phyloP scores from a whole-genome alignment of 35 echinoderm and acorn worm genomes.

The Acanthaster planci region DNA sequence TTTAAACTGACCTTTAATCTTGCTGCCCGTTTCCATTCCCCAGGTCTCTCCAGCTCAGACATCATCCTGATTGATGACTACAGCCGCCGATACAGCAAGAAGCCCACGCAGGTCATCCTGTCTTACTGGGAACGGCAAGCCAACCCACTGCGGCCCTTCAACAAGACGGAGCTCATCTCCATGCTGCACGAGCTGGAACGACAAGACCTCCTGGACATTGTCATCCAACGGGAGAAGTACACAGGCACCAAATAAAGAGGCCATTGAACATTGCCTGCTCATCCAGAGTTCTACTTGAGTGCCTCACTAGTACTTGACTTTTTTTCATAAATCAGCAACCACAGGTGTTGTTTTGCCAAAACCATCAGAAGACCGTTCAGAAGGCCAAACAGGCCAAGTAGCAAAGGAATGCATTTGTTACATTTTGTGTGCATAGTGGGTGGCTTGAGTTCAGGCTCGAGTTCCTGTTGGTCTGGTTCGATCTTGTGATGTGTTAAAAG shows the following conservation, averaged over 20 bases:
- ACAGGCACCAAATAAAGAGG: not conserved
- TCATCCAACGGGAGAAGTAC: slow-evolving; percentile 6
- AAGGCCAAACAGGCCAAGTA: too few relatives aligned
- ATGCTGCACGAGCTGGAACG: slow-evolving; percentile 26
- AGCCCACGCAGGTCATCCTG: slow-evolving; percentile 26
- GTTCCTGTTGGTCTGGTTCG: too few relatives aligned
- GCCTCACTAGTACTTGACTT: too few relatives aligned
- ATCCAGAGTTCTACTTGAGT: too few relatives aligned
- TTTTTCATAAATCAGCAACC: too few relatives aligned
- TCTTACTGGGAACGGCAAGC: slow-evolving; percentile 28
- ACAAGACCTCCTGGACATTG: slow-evolving; percentile 23
- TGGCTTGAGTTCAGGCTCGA: too few relatives aligned
- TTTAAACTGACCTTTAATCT: not conserved
- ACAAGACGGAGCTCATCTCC: slow-evolving; percentile 16
- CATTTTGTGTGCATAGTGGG: too few relatives aligned
- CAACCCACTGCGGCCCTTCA: slow-evolving; percentile 1
- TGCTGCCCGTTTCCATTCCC: not conserved
- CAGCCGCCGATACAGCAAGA: slow-evolving; percentile 20
- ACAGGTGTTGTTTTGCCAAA: too few relatives aligned
- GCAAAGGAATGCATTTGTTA: too few relatives aligned
- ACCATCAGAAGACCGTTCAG: too few relatives aligned
- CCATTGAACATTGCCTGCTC: too few relatives aligned
- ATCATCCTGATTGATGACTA: slow-evolving; percentile 34
- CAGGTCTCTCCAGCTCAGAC: not conserved
- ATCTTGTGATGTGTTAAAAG: too few relatives aligned